These are phyloP conservation scores for Montipora foliosa DNA, from an alignment of 64 coral and sea anemone genomes.

Conservation along the genomic window DNA sequence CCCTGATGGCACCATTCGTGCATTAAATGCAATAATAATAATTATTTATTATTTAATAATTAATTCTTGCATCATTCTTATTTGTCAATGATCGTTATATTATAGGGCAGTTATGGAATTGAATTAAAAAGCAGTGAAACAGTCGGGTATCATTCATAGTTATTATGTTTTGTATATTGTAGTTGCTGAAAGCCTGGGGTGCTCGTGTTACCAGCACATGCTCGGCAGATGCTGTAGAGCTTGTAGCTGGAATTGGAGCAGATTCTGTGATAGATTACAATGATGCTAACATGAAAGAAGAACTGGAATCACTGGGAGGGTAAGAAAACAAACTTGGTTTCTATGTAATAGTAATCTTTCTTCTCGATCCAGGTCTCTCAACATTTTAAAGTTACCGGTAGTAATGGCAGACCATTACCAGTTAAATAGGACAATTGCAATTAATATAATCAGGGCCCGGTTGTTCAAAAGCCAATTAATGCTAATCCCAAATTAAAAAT, in stretches of 20 bases:
- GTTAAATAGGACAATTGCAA: too few relatives aligned
- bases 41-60: too few relatives aligned
- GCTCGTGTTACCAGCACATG: constrained; percentile 85
- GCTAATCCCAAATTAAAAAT: too few relatives aligned
- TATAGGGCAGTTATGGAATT: not conserved
- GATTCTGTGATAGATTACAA: constrained; percentile 86
- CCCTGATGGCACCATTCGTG: too few relatives aligned
- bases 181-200: constrained; percentile 95
- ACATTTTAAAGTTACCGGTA: too few relatives aligned
- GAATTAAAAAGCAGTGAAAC: not conserved
- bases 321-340: not conserved
- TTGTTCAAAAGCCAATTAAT: too few relatives aligned
- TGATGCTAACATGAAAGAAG: constrained; percentile 34
- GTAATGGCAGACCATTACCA: too few relatives aligned
- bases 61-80: too few relatives aligned
- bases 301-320: constrained; percentile 68
- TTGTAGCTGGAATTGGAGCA: constrained; percentile 82
- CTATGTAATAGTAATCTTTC: not conserved
- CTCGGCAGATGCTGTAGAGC: constrained; percentile 79
- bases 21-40: too few relatives aligned
- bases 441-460: too few relatives aligned
- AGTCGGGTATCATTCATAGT: not conserved
- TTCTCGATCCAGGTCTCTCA: not conserved
- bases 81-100: too few relatives aligned
- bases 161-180: not conserved